Percentiles rank a stretch among this genome's conserved stretches.
phyloP scores from a whole-genome alignment of 1,140 invertebrate species.

The Lasaia peninsularis region DNA sequence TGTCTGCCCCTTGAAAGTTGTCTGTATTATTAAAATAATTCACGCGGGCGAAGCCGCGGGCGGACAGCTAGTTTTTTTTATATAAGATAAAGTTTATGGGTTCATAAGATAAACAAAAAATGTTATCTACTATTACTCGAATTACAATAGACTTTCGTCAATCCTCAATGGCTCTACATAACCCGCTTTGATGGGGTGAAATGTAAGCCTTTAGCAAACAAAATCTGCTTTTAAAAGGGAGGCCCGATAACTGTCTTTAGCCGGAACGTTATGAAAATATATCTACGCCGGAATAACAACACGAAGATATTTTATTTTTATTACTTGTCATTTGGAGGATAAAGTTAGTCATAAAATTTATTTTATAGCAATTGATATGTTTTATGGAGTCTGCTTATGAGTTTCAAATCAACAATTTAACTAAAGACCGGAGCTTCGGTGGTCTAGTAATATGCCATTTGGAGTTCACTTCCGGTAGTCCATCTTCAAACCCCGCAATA shows the following conservation, averaged over 20 bases:
- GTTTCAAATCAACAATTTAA: background rate
- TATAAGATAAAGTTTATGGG: too few species aligned
- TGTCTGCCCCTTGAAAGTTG: too few species aligned
- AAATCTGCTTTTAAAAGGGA: background rate
- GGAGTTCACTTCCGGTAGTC: too few species aligned
- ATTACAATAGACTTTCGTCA: background rate
- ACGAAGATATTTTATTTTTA: constrained; percentile 2
- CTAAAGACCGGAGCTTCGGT: too few species aligned
- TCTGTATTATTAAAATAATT: too few species aligned
- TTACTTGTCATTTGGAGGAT: background rate
- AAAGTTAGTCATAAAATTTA: background rate
- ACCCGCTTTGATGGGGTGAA: background rate
- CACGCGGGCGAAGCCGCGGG: too few species aligned
- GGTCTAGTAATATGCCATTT: too few species aligned
- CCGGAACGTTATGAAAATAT: background rate
- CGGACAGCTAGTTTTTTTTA: too few species aligned
- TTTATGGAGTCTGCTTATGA: background rate
- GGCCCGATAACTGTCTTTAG: background rate
- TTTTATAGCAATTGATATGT: constrained; percentile 1
- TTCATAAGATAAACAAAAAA: too few species aligned
- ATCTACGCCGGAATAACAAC: background rate
- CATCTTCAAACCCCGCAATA: too few species aligned
- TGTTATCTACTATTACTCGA: too few species aligned
- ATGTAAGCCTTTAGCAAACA: background rate
- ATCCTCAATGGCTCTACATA: background rate